Base-by-base conservation (phyloP, 2,113 vertebrate species). In the Stigmatopora nigra region DNA sequence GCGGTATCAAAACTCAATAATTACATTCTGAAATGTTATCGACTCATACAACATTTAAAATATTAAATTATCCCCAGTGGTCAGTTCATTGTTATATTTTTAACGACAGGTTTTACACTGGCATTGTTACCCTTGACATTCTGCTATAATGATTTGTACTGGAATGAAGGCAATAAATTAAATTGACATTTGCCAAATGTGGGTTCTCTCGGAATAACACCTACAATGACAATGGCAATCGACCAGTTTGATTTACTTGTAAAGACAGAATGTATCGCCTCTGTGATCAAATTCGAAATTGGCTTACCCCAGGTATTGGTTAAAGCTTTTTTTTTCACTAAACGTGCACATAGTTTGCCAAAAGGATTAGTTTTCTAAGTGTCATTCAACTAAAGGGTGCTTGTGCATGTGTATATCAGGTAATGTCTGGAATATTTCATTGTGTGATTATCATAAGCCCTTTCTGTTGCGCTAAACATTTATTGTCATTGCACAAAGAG, bases 261-360 rank as follows among this genome's bases (percentile, higher is more conserved):
- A 82, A 88, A 83, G 19, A 63, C 77, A 68, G 72, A 65, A 69
- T 76, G 72, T 72, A 81, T 84, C 81, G 69, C 79, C 67, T 84
- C 77, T 65, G 72, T 75, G 68, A 78, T 78, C 76, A 63, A 65
- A 76, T 71, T 84, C 82, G 75, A 79, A 82, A 88, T 80, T 75
- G 61, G 71, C 83, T 72, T 79, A 85, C 84, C 82, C 77, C 78
- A 61, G 70, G 78, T 70, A 59, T 71, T 44, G 22, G 64, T 76
- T 73, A 57, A 70, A 72, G 65, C 82, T 74, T 86, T 86, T 85
- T 85, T 68, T 86, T 85, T 68, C 65, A 65, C 79, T 72, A 75
- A 78, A 77, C 84, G 78, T 72, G 76, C 75, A 74, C 73, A 64
- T 78, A 25, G 82, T 79, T 82, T 81, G 77, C 78, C 60, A 79